These are phyloP conservation scores for Holacanthus passer DNA, from an alignment of 2,113 vertebrate genomes.

Conservation along the genomic window DNA sequence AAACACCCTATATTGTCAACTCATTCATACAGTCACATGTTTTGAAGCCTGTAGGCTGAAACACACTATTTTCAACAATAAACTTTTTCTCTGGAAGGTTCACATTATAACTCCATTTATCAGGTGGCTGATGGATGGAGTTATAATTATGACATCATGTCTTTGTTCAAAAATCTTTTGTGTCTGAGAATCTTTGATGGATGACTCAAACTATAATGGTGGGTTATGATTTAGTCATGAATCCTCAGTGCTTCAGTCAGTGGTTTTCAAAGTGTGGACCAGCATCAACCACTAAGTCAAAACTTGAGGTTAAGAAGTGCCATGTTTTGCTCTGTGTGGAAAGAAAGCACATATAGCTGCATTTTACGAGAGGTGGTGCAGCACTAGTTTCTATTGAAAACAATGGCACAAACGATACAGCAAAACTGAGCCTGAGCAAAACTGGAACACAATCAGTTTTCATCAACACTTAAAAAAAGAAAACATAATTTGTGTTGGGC, in stretches of 20 bases:
- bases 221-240: neutral
- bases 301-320: neutral
- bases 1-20: neutral
- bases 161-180: neutral
- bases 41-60: neutral
- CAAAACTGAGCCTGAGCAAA: neutral
- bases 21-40: neutral
- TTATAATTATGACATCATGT: neutral
- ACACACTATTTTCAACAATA: too few species aligned
- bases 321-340: neutral
- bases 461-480: neutral
- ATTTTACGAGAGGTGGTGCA: too few species aligned
- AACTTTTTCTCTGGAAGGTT: neutral
- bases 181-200: neutral
- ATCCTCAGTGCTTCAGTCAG: neutral
- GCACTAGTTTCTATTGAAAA: neutral
- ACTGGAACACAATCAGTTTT: neutral
- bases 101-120: neutral
- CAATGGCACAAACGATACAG: neutral
- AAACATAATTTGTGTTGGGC: neutral
- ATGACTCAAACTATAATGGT: neutral
- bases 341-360: too few species aligned
- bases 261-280: neutral
- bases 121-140: neutral
- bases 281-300: neutral